Conservation (phyloP, 1,140 invertebrate species). For the Gonatopus flavifemur region DNA sequence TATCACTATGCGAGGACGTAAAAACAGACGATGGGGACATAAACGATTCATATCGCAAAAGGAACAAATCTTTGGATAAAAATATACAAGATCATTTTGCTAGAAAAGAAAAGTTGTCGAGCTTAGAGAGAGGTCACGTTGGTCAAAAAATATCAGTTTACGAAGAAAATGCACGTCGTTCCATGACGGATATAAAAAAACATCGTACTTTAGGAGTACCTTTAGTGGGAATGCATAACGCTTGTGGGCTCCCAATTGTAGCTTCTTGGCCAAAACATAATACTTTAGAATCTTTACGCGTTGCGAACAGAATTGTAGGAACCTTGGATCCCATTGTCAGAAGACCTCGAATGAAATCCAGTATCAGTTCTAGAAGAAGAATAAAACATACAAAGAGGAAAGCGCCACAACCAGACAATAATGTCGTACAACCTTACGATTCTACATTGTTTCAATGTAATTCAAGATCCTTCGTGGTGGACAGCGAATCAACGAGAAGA, state of each 20-base stretch:
- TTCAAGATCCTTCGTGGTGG: slow-evolving; percentile 2
- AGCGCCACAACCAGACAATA: slow-evolving; percentile 14
- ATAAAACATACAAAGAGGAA: slow-evolving; percentile 29
- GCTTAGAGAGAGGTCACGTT: slow-evolving; percentile 27
- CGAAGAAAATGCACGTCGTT: slow-evolving; percentile 36
- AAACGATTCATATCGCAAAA: too few species aligned
- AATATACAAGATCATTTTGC: too few species aligned
- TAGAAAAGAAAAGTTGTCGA: slow-evolving; percentile 7
- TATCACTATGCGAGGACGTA: not conserved
- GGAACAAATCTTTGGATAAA: too few species aligned
- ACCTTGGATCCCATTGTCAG: slow-evolving; percentile 17
- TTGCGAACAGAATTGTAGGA: slow-evolving; percentile 5
- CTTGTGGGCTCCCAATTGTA: slow-evolving; percentile 39
- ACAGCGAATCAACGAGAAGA: slow-evolving; percentile 10
- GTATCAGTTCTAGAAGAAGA: slow-evolving; percentile 14
- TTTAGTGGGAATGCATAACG: slow-evolving; percentile 51
- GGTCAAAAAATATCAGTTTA: slow-evolving; percentile 48
- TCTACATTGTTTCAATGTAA: too few species aligned
- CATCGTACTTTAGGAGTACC: slow-evolving; percentile 44
- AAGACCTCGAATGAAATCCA: not conserved
- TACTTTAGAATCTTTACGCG: slow-evolving; percentile 14
- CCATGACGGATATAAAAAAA: slow-evolving; percentile 14
- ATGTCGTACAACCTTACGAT: slow-evolving; percentile 2
- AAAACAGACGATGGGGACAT: too few species aligned
- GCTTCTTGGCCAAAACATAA: slow-evolving; percentile 31